These are phyloP conservation scores for Electrona antarctica DNA, from an alignment of 2,113 vertebrate species.

Conservation along the genomic window DNA sequence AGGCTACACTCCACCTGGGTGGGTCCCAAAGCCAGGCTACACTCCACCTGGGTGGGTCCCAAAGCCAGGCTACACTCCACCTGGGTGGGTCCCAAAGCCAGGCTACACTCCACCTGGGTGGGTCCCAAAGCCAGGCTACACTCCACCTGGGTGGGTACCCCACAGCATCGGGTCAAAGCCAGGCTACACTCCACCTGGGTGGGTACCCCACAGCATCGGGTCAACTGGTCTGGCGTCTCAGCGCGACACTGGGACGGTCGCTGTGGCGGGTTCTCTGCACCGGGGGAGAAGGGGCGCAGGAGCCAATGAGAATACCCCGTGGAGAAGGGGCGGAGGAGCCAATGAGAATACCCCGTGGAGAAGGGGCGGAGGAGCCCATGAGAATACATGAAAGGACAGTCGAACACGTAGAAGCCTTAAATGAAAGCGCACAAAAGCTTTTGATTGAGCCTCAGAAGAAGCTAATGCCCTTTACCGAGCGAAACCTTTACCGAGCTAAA, in stretches of 20 bases:
- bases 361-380: slow-evolving; percentile 23
- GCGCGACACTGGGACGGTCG: slow-evolving; percentile 24
- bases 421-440: slow-evolving; percentile 80
- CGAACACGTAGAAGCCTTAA: slow-evolving; percentile 79
- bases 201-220: background rate
- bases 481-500: slow-evolving; percentile 62
- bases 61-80: no score
- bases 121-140: no score
- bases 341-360: slow-evolving; percentile 40
- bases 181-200: no score
- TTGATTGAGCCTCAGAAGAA: slow-evolving; percentile 75
- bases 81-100: no score
- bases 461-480: slow-evolving; percentile 56
- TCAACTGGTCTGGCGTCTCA: background rate
- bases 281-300: slow-evolving; percentile 5
- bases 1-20: no score
- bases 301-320: slow-evolving; percentile 22
- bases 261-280: slow-evolving; percentile 18
- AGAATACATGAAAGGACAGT: slow-evolving; percentile 47
- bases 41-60: no score
- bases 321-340: slow-evolving; percentile 6
- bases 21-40: no score
- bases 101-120: no score
- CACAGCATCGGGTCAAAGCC: no score
- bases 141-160: no score